Base-by-base conservation (phyloP, 2,888 invertebrate species). In the Kuschelorhynchus macadamiae region DNA sequence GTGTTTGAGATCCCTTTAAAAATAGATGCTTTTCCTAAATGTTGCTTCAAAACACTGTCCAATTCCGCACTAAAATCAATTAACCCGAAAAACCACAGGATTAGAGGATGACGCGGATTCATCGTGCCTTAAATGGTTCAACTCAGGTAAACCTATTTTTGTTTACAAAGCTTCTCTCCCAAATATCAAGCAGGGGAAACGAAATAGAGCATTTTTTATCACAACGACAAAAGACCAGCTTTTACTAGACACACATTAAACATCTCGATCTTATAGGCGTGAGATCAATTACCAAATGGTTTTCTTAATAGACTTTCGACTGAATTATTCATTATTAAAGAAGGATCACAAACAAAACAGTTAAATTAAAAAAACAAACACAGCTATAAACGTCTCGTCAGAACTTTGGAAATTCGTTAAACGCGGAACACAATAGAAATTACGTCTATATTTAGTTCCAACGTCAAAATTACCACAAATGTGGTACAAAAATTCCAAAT, bases 51-150 rank as follows among this genome's bases (percentile, higher is more conserved):
- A 25, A 53, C 55, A 36, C 30, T 17, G 25, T 71, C 67, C n/a
- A 71, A 56, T 21, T 71, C 65, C 11, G 64, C 49, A 30, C 18
- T 41, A 68, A 59, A 65, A 55, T 65, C 18, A 42, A 57, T 68
- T 14, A 64, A 59, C 68, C 8, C 32, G 42, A 46, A 52, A 65
- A 59, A 68, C 41, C 1, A 52, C 64, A 14, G 64, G 60, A 68
- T 65, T 68, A 9, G 49, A 21, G 14, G 4, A 62, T 4, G 36
- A 18, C 42, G 39, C 17, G 9, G 59, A 60, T 18, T 52, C 65
- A 42, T 65, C 39, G 63, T 70, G 33, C 56, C 12, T 11, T 50
- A 44, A 57, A 57, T 57, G 68, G n/a, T 46, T 59, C 12, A 68
- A 36, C 42, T 68, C 63, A 14, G 32, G 47, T 4, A 66, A 47